Evolutionary conservation across 2,113 vertebrate genomes (phyloP), one percentile per base, ranked within the genome.

Genomic region (Labeo rohita): DNA sequence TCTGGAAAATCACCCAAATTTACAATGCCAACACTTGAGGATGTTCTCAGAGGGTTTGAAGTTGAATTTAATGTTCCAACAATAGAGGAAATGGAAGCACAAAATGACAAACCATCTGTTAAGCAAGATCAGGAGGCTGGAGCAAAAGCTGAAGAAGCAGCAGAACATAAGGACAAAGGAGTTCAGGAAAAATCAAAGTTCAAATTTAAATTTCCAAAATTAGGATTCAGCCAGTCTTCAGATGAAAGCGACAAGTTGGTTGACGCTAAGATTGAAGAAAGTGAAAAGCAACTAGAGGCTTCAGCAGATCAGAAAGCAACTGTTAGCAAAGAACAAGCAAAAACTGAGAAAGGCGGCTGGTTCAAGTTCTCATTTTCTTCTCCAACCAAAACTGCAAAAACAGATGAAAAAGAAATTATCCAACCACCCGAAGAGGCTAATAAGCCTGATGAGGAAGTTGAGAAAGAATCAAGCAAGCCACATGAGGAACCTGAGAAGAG

Each of bases 331-430:
- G 91, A 93, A 8, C 34, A 87, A 18, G 16, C 65, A 91, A 93
- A 92, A 89, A 84, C 91, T 6, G 93, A 94, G 61, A 92, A 76
- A 79, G 90, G 90, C 8, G 83, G 92, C 15, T 94, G 94, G 94
- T 95, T 95, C 83, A 93, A 88, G 83, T 94, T 95, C 88, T 93
- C 94, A 84, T 93, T 94, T 84, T 91, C 92, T 6, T 95, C 94
- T 13, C 92, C 94, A 81, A 90, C 91, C 72, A 92, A 94, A 91
- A 85, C 87, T 23, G 21, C 72, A 3, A 94, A 91, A 74, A 85
- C 8, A 50, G 2, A 68, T 34, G 85, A 88, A 74, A 88, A 90
- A 84, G 88, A 89, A 2, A 43, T 15, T 11, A 78, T 16, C 56
- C 75, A 80, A 45, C 70, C 85, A n/a, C 36, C 66, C 2, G 82